Conservation (phyloP, 2,113 vertebrate species). For the Alexandromys fortis region DNA sequence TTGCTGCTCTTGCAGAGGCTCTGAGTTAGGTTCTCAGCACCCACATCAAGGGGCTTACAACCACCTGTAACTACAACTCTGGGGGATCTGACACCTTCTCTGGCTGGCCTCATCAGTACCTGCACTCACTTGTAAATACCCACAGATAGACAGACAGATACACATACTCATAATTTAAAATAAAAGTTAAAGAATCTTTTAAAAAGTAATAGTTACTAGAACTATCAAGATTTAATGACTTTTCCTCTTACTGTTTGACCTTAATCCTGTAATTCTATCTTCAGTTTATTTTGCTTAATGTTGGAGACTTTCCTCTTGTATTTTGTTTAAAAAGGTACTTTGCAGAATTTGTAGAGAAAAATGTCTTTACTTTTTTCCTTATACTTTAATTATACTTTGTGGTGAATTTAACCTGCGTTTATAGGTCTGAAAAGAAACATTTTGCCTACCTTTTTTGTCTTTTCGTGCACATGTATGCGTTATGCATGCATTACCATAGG, state of each 20-base stretch:
- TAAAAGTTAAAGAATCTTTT: neutral
- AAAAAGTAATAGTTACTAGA: neutral
- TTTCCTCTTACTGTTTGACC: neutral
- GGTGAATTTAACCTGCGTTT: neutral
- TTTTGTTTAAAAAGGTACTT: neutral
- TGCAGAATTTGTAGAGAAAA: slow-evolving; percentile 24
- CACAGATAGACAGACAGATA: neutral
- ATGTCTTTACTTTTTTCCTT: neutral
- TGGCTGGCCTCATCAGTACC: neutral
- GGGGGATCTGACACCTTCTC: neutral
- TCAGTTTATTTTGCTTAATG: slow-evolving; percentile 49
- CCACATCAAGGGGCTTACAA: neutral
- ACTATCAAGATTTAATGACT: neutral
- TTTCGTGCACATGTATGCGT: neutral
- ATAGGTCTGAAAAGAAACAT: neutral
- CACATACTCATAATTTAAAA: neutral
- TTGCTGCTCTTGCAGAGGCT: neutral
- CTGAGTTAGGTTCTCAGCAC: neutral
- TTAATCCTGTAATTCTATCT: neutral
- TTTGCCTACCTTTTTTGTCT: neutral
- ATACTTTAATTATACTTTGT: neutral
- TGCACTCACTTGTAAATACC: neutral
- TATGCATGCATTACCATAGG: neutral
- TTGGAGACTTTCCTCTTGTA: neutral
- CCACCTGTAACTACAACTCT: neutral